These are phyloP conservation scores for Formicarius rufipectus DNA, from an alignment of 2,113 vertebrate genomes.

Conservation along the genomic window DNA sequence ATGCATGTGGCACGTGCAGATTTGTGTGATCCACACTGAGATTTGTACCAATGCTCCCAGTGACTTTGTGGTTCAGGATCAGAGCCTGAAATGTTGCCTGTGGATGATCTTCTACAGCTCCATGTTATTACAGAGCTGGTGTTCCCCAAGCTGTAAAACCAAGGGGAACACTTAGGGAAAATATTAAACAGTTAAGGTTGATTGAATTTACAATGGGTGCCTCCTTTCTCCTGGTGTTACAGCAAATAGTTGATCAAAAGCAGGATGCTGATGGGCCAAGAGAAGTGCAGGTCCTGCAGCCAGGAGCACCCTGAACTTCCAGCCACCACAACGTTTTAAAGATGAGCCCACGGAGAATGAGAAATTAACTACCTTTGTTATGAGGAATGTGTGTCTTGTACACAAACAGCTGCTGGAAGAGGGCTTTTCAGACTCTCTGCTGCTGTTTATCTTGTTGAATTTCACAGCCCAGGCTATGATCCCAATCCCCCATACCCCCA, in stretches of 20 bases:
- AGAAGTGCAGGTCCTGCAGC: background rate
- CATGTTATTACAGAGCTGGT: background rate
- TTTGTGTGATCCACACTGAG: background rate
- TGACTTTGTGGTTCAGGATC: background rate
- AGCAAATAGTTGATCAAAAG: accelerated
- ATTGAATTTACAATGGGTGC: background rate
- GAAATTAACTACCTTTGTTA: background rate
- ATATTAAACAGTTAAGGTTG: background rate
- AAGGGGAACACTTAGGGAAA: background rate
- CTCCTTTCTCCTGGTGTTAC: background rate
- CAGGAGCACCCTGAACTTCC: background rate
- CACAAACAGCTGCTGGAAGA: background rate
- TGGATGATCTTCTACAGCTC: background rate
- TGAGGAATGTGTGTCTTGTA: background rate
- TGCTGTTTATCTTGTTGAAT: background rate
- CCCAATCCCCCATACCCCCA: background rate
- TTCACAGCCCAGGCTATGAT: background rate
- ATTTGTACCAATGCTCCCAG: accelerated
- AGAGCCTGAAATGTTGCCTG: background rate
- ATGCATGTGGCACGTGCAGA: background rate
- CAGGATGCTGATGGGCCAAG: background rate
- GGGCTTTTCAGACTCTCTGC: background rate
- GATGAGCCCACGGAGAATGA: background rate
- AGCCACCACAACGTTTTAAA: background rate
- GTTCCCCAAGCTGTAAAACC: background rate